Evolutionary conservation across 2,888 invertebrate genomes (phyloP).

Genomic region (Calameuta pallipes): DNA sequence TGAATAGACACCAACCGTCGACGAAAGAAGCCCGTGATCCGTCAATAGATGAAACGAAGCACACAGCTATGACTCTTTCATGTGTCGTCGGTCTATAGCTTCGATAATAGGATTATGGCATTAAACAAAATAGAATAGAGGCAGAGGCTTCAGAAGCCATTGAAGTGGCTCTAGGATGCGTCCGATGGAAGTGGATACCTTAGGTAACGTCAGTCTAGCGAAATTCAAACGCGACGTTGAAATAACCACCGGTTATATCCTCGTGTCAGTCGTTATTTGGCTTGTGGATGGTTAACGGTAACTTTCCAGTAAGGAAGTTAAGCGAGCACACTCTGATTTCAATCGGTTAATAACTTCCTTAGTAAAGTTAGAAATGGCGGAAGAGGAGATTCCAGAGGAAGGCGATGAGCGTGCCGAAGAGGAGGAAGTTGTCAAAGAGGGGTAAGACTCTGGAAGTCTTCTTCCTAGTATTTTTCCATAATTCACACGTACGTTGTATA

Average conservation of each 20-base stretch:
- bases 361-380: constrained; percentile 34
- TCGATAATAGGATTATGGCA: constrained; percentile 55
- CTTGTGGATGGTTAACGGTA: neutral
- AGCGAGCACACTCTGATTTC: neutral
- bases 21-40: neutral
- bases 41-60: neutral
- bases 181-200: constrained; percentile 3
- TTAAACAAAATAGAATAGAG: constrained; percentile 60
- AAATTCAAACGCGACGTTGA: constrained; percentile 10
- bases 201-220: constrained; percentile 8
- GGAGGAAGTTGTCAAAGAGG: constrained; percentile 35
- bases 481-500: neutral
- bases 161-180: constrained; percentile 10
- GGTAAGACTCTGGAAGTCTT: constrained; percentile 34
- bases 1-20: neutral
- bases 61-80: neutral
- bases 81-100: neutral
- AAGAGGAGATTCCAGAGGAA: constrained; percentile 32
- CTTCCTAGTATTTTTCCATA: neutral
- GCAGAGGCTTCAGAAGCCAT: constrained; percentile 57
- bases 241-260: neutral
- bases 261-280: constrained; percentile 7
- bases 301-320: neutral
- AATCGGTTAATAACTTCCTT: neutral
- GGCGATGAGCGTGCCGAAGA: constrained; percentile 12